These are phyloP conservation scores for Gadopsis bispinosus DNA, from an alignment of 2,797 vertebrate genomes.

Conservation along the genomic window DNA sequence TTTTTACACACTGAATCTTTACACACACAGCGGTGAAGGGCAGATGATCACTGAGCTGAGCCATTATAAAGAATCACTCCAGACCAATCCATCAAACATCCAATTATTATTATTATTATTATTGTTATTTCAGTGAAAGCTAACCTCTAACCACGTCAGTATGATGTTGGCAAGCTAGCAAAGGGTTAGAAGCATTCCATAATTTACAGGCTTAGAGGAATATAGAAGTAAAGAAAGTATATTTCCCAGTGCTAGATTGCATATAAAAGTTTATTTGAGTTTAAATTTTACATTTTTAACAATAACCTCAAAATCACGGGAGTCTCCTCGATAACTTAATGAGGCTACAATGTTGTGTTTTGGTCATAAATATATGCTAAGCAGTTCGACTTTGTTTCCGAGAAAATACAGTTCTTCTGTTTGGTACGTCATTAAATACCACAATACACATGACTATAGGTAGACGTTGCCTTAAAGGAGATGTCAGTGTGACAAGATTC, in stretches of 20 bases:
- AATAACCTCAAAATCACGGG: neutral
- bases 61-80: slow-evolving; percentile 51
- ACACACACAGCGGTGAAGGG: neutral
- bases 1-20: slow-evolving; percentile 8
- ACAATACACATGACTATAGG: neutral
- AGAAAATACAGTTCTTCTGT: neutral
- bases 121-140: slow-evolving; percentile 45
- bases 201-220: slow-evolving; percentile 6
- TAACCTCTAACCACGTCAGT: slow-evolving; percentile 40
- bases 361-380: too few species aligned
- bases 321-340: neutral
- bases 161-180: slow-evolving; percentile 14
- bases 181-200: neutral
- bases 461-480: neutral
- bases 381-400: neutral
- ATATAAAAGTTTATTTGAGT: neutral
- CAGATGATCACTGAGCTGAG: slow-evolving; percentile 49
- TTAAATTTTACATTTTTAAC: neutral
- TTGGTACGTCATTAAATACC: slow-evolving; percentile 3
- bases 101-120: slow-evolving; percentile 26
- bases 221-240: neutral
- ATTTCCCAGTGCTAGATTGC: neutral
- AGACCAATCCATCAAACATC: slow-evolving; percentile 55
- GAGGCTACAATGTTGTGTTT: neutral
- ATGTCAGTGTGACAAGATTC: neutral